These are phyloP conservation scores for Petrosia ficiformis DNA, from an alignment of 37 sponge, comb jelly and placozoan species.

Conservation along the genomic window DNA sequence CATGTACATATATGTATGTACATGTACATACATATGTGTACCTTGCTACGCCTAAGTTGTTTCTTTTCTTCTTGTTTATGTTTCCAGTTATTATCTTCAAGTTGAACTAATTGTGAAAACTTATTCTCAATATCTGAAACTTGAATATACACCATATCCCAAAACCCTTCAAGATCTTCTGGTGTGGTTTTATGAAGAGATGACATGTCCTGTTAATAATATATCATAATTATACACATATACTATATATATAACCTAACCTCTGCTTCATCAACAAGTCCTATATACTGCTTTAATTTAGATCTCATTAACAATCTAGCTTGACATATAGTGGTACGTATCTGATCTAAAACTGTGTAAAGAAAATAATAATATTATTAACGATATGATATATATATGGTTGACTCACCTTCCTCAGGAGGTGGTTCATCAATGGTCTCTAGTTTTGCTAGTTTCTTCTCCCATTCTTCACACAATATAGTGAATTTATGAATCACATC, in stretches of 20 bases:
- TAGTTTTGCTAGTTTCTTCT: conserved; percentile 18
- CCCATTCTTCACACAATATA: conserved; percentile 37
- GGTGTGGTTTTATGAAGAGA: too few relatives aligned
- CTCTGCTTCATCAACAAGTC: too few relatives aligned
- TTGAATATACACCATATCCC: conserved; percentile 80
- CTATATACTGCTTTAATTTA: neutral
- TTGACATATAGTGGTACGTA: too few relatives aligned
- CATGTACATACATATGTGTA: neutral
- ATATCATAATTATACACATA: too few relatives aligned
- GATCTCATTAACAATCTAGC: too few relatives aligned
- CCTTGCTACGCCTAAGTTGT: conserved; percentile 18
- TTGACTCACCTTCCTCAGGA: neutral
- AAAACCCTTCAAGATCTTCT: too few relatives aligned
- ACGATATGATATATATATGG: too few relatives aligned
- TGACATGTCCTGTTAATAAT: neutral
- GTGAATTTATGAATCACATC: conserved; percentile 21
- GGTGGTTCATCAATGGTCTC: neutral
- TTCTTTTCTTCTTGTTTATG: conserved; percentile 23
- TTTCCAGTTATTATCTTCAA: too few relatives aligned
- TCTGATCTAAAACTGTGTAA: too few relatives aligned
- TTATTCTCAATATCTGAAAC: conserved; percentile 61
- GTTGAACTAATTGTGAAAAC: too few relatives aligned
- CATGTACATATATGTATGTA: neutral
- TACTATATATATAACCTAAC: neutral
- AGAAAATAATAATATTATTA: conserved; percentile 3